Base-by-base conservation (phyloP, 2,888 invertebrate genomes). In the Agapostemon virescens region DNA sequence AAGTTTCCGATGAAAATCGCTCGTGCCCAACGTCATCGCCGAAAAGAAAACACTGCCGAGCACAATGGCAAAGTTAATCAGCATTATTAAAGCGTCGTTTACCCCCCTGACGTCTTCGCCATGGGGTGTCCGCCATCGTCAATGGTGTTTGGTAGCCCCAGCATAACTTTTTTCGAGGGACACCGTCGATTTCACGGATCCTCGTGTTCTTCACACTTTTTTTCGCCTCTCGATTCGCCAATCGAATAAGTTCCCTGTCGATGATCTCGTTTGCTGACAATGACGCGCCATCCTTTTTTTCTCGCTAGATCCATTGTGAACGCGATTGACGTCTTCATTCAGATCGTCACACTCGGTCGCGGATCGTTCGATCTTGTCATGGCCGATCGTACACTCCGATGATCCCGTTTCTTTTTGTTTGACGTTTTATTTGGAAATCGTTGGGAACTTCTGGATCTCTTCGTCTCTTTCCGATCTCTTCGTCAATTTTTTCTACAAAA, bases 61-160 rank as follows among this genome's bases (percentile, higher is more conserved):
- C 63, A 88, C 88, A 88, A 90, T 89, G 33, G 86, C 81, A 79
- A 80, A 78, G 86, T 88, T 90, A 90, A 90, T 90, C 89, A 84
- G 86, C 84, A 87, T 89, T 90, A 88, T 90, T 85, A 85, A 86
- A 83, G 84, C 83, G 84, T 74, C 85, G 84, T 86, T 89, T 87
- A 88, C 85, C 87, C 85, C 66, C 76, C 82, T 80, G 85, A 85
- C 84, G 84, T 74, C 79, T 86, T 75, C 85, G 20, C 88, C 74
- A 71, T 84, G 84, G 90, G 90, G 85, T 74, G 84, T 88, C 88
- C 71, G 52, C 64, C 64, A 20, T 23, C 49, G 69, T 83, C 84
- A 85, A 85, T 84, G 77, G 49, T 67, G 66, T 55, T 64, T 81
- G 69, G 84, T 81, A 79, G 80, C 77, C 52, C 69, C 45, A 20